Evolutionary conservation across 2,888 invertebrate genomes (phyloP).

Genomic region (Oegoconia quadripuncta): DNA sequence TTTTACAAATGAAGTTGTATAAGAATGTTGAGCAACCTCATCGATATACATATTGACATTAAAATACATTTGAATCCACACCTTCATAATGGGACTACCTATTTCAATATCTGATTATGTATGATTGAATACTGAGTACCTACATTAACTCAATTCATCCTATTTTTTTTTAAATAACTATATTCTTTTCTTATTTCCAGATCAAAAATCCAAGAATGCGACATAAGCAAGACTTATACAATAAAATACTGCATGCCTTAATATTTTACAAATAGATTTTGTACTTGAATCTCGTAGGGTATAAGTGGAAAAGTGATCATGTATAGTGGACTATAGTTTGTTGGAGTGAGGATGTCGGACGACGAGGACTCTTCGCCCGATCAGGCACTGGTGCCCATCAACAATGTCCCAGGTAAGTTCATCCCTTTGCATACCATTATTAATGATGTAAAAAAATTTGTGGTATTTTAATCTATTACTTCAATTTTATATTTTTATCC

Average conservation of each 20-base stretch:
- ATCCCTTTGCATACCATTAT: background rate
- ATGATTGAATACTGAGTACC: too few relatives aligned
- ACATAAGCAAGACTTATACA: constrained; percentile 30
- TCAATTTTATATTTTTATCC: too few relatives aligned
- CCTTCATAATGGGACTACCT: too few relatives aligned
- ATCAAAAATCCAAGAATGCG: constrained; percentile 31
- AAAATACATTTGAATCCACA: too few relatives aligned
- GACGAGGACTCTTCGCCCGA: constrained; percentile 72
- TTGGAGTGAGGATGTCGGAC: constrained; percentile 59
- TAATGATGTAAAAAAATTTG: too few relatives aligned
- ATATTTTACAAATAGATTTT: constrained; percentile 41
- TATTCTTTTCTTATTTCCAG: constrained; percentile 30
- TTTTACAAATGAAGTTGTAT: too few relatives aligned
- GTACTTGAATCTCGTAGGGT: constrained; percentile 41
- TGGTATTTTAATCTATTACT: too few relatives aligned
- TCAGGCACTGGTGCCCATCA: constrained; percentile 59
- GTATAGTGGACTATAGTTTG: constrained; percentile 33
- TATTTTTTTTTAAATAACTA: too few relatives aligned
- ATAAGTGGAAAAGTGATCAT: constrained; percentile 40
- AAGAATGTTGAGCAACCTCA: too few relatives aligned
- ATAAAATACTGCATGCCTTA: constrained; percentile 40
- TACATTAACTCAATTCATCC: too few relatives aligned
- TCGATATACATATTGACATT: too few relatives aligned
- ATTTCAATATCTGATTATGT: too few relatives aligned
- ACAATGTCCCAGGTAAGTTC: constrained; percentile 64